Evolutionary conservation across 2,888 invertebrate genomes (phyloP), one percentile per base, ranked within the genome.

Genomic region (Pyrocoelia pectoralis): DNA sequence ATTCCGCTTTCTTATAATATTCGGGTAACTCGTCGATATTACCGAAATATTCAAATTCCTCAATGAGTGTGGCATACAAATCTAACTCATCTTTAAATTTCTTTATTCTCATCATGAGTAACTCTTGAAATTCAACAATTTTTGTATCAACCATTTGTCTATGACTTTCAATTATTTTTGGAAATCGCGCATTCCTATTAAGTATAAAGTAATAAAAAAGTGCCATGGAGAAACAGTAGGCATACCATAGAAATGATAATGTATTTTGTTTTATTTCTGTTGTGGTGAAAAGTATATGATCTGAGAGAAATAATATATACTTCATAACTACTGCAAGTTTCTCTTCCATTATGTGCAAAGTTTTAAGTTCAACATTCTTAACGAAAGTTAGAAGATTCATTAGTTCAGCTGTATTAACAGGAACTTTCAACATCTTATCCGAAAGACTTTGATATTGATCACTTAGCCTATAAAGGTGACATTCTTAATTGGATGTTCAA

Each of bases 231-330:
- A 72, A 46, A 2, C 1, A 46, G 5, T 24, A 24, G 50, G n/a
- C 18, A 56, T 46, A 85, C 95, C 95, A 96, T 76, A 93, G 90
- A 75, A 94, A 95, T 0, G 94, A 90, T 70, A 90, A 90, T 70
- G 92, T 93, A 77, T 96, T 97, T 38, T 93, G 90, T 74, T 95
- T 93, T 76, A 97, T 89, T 81, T 97, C 95, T 2, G 93, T 83
- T 0, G 94, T 91, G 0, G 93, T 89, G 71, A 94, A 90, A 4
- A 85, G 83, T 0, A 90, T 89, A 74, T 93, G 92, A 79, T 97
- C 95, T 3, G 93, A 89, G 6, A 97, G 83, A 81, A 95, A 96
- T 49, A 91, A 80, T 52, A 97, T 91, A 74, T 93, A 92, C 58
- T 84, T 82, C 85, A 93, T 83, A 56, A 86, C 70, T 62, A 76